Percentiles rank a stretch among this genome's conserved stretches.
These are phyloP conservation scores for Pyrrhosoma nymphula DNA, from an alignment of 2,888 invertebrate species.

Conservation along the genomic window DNA sequence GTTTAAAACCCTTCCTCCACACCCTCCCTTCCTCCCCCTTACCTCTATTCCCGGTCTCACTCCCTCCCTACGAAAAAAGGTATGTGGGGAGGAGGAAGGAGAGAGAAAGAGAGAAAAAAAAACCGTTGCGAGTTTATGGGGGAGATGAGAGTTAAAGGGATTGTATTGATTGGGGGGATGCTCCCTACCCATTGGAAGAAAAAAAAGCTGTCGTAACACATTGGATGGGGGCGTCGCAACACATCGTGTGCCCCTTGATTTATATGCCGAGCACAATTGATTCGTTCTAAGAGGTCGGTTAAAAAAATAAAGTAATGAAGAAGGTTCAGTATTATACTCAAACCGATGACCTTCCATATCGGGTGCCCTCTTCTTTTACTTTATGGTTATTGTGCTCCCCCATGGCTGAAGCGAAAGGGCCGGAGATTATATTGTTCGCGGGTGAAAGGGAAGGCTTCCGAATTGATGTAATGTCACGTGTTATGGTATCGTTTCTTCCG, in stretches of 20 bases:
- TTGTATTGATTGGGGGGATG: not conserved
- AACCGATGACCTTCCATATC: not conserved
- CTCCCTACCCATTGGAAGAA: not conserved
- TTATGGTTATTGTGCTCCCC: not conserved
- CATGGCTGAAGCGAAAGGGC: not conserved
- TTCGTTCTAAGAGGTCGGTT: constrained; percentile 19
- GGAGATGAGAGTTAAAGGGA: constrained; percentile 19
- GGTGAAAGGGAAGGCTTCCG: not conserved
- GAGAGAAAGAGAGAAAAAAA: not conserved
- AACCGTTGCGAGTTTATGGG: constrained; percentile 26
- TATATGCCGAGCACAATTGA: not conserved
- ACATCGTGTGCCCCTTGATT: not conserved
- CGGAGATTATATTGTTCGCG: constrained; percentile 7
- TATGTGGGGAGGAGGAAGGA: not conserved
- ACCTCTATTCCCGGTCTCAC: not conserved
- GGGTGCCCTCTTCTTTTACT: not conserved
- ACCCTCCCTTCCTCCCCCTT: not conserved
- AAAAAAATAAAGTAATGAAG: not conserved
- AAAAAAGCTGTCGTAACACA: constrained; percentile 7
- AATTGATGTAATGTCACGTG: not conserved
- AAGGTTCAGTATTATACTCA: not conserved
- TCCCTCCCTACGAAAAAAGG: not conserved
- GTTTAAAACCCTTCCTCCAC: not conserved
- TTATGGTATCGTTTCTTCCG: not conserved
- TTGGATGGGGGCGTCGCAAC: not conserved